Base-by-base conservation (phyloP, 2,888 invertebrate genomes). In the Galerucella calmariensis region DNA sequence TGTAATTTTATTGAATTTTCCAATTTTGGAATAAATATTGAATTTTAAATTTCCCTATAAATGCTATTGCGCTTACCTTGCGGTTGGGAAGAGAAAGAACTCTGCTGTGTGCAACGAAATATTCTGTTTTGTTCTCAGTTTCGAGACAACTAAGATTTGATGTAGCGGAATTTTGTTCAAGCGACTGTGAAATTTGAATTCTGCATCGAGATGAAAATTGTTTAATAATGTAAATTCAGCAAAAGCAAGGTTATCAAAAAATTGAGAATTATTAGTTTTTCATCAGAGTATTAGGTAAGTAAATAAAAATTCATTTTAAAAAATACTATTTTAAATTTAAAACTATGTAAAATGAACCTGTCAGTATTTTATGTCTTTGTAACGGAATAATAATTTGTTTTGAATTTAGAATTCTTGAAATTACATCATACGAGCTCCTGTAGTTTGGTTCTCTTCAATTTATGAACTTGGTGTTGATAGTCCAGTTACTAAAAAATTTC, bases 61-160 rank as follows among this genome's bases (percentile, higher is more conserved):
- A n/a, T 51, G n/a, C 51, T 4, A 51, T 51, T 51, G 51, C 51
- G 51, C 51, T 51, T 51, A 51, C 51, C 51, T 51, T 51, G 51
- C 5, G 51, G 51, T 8, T n/a, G 14, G n/a, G 51, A n/a, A 51
- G 51, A 51, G 51, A 51, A 51, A 51, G 51, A 51, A 8, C 51
- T n/a, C 2, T n/a, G n/a, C n/a, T n/a, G 51, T 51, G n/a, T 14
- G n/a, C 51, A n/a, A n/a, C 51, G 51, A 51, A 51, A 51, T 51
- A 51, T 51, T 51, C 51, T n/a, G n/a, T 51, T 51, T 14, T 51
- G 51, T 51, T 51, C n/a, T 51, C 51, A 51, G 51, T 51, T 51
- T 14, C 51, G 51, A 51, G 51, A 51, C 51, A 14, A 48, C 46
- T 48, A 48, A 48, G 51, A 51, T 51, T 51, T 51, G 51, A 51